A percentile compares a stretch with the other conserved stretches of the same genome.
Evolutionary conservation across 2,888 invertebrate genomes (phyloP).

Genomic region (Lacanobia oleracea): DNA sequence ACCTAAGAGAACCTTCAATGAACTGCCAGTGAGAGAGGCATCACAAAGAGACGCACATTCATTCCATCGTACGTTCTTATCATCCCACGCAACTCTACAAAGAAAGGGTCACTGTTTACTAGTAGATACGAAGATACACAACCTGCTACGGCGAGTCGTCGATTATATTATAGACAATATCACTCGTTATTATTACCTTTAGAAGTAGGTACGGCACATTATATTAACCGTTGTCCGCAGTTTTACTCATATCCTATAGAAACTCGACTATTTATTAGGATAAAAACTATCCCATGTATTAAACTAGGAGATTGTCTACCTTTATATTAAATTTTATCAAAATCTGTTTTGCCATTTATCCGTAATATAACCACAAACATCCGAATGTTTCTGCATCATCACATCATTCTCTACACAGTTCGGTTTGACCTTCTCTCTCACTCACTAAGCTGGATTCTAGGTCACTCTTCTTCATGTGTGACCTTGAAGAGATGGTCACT

Average conservation of each 20-base stretch:
- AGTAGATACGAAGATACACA: slow-evolving; percentile 13
- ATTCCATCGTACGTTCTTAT: slow-evolving; percentile 35
- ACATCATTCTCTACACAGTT: background rate
- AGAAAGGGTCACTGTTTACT: slow-evolving; percentile 48
- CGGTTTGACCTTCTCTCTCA: background rate
- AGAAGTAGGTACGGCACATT: background rate
- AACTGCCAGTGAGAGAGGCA: background rate
- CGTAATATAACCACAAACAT: background rate
- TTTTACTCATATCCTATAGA: background rate
- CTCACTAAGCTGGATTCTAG: background rate
- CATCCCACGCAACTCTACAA: slow-evolving; percentile 36
- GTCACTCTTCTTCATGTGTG: no score
- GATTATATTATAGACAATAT: background rate
- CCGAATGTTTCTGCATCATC: background rate
- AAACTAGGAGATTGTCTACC: background rate
- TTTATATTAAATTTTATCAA: background rate
- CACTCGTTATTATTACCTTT: background rate
- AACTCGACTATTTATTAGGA: background rate
- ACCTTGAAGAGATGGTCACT: background rate
- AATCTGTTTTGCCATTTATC: background rate
- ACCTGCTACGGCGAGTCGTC: slow-evolving; percentile 9
- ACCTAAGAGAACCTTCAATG: background rate
- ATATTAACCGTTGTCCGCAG: background rate
- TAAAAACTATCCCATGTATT: background rate
- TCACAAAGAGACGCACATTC: slow-evolving; percentile 5